A percentile compares a stretch with the other conserved stretches of the same genome.
Evolutionary conservation across 2,797 vertebrate genomes (phyloP).

Genomic region (Erithacus rubecula): DNA sequence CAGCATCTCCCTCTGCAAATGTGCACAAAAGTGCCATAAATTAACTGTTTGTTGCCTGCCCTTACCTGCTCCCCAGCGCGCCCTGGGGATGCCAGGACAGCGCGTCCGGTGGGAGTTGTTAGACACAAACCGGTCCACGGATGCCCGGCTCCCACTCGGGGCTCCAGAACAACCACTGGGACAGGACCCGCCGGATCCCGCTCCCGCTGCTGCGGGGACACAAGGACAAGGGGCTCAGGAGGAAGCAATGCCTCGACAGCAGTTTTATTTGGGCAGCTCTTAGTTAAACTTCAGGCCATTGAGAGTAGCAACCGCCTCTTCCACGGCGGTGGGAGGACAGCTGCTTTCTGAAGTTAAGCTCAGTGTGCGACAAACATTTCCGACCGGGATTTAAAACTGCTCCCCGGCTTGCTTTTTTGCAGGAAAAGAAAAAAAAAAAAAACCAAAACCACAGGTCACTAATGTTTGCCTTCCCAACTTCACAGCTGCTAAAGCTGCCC

Average conservation of each 20-base stretch:
- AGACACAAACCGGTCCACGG: fast-evolving
- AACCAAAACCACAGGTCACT: background rate
- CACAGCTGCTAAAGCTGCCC: background rate
- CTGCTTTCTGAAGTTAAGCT: background rate
- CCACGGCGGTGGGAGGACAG: background rate
- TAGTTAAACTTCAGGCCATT: background rate
- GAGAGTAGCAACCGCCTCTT: background rate
- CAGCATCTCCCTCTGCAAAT: background rate
- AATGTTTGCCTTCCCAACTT: background rate
- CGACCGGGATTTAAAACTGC: background rate
- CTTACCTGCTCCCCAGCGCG: background rate
- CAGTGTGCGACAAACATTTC: background rate
- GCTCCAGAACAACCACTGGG: background rate
- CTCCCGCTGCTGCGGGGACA: background rate
- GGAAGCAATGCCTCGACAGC: fast-evolving
- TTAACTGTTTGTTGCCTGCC: background rate
- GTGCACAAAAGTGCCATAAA: background rate
- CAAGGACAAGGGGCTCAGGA: background rate
- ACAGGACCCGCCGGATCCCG: fast-evolving
- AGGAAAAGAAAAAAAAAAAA: background rate
- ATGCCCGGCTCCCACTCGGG: fast-evolving
- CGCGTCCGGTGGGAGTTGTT: background rate
- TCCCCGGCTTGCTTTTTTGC: background rate
- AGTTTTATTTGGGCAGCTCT: background rate
- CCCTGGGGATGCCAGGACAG: background rate